Base-by-base conservation (phyloP, 2,113 vertebrate species). In the Nothobranchius kuhntae region DNA sequence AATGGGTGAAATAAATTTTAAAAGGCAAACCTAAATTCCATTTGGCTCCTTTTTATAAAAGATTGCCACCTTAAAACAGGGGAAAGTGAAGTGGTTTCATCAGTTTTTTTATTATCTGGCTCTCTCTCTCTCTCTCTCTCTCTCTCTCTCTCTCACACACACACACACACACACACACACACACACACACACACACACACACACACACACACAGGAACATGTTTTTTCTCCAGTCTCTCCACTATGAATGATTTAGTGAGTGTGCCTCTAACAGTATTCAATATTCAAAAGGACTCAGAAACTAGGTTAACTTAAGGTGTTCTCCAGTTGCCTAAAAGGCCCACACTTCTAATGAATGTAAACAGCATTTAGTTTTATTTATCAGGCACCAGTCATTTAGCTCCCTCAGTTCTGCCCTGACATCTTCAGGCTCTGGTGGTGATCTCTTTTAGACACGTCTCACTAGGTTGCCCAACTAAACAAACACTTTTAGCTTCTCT, bases 211-310 rank as follows among this genome's bases (percentile, higher is more conserved):
- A 50, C 66, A 51, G 78, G 60, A 81, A 78, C 81, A 75, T 79
- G 88, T 80, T 80, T 81, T 77, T 68, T 64, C 30, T 30, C 72
- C 62, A 67, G 75, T 84, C 76, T 85, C 80, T 85, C 80, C 80
- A 61, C 64, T 61, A 90, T 90, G 80, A 90, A 90, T 88, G 85
- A 90, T 90, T 90, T 88, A 90, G 86, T 80, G 83, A 85, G 78
- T 47, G 63, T 78, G 86, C 75, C 78, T 88, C 81, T 55, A 69
- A 83, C 83, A 68, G 81, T 70, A 68, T 13, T 47, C 77, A 21
- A 21, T 21, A 21, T 21, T 79, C 45, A 65, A 78, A 77, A 73
- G 66, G 81, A 13, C 85, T 73, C 55, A 60, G 51, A 84, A 90
- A 87, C 79, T 88, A 81, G 88, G 83, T 86, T 88, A 87, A 80